Percentiles rank a stretch among this genome's conserved stretches.
phyloP scores from a whole-genome alignment of 2,113 vertebrate genomes.

The Brienomyrus longianalis region DNA sequence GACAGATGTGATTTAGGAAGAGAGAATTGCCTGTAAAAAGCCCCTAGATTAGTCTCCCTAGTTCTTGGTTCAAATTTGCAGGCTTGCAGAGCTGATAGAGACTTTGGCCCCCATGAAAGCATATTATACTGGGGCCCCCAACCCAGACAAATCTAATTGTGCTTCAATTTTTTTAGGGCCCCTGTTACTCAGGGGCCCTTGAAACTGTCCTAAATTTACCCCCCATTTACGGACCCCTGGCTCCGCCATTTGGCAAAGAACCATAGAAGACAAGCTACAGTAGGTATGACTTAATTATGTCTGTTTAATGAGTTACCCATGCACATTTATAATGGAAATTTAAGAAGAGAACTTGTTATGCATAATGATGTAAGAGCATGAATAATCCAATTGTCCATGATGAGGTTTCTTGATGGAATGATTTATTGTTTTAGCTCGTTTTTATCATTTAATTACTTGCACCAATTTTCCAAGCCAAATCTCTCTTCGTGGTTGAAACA shows the following conservation, averaged over 20 bases:
- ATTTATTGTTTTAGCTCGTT: slow-evolving; percentile 49
- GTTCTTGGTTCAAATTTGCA: slow-evolving; percentile 29
- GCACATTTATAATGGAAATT: slow-evolving; percentile 40
- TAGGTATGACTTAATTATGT: slow-evolving; percentile 43
- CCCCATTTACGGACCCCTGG: background rate
- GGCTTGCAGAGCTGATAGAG: background rate
- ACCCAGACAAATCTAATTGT: background rate
- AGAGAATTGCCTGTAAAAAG: background rate
- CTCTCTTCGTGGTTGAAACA: slow-evolving; percentile 43
- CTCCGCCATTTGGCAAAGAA: background rate
- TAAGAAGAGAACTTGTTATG: slow-evolving; percentile 53
- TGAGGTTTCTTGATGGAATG: slow-evolving; percentile 54
- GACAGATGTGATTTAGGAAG: background rate
- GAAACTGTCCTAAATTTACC: background rate
- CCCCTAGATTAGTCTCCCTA: slow-evolving; percentile 20
- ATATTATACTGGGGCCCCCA: background rate
- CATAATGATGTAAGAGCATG: slow-evolving; percentile 49
- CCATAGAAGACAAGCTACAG: slow-evolving; percentile 22
- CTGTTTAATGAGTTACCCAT: slow-evolving; percentile 42
- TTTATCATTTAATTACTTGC: slow-evolving; percentile 65
- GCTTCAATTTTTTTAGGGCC: background rate
- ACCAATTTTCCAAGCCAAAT: slow-evolving; percentile 50
- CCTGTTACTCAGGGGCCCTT: background rate
- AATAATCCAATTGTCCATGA: slow-evolving; percentile 59
- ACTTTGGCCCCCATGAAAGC: background rate